These are phyloP conservation scores for Choristoneura fumiferana DNA, from an alignment of 1,140 invertebrate genomes.

Conservation along the genomic window DNA sequence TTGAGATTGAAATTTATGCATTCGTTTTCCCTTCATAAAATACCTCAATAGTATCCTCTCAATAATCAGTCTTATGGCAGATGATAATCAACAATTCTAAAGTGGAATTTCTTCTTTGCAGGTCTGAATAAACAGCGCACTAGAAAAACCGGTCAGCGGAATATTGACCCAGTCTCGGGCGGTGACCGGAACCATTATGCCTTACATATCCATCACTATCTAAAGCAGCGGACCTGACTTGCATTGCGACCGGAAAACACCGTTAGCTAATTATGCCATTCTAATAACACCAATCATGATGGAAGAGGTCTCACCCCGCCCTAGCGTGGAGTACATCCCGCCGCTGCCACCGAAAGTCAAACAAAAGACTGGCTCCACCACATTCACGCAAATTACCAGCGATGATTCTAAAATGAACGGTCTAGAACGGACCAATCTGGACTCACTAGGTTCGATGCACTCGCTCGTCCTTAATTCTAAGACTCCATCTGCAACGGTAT, in stretches of 20 bases:
- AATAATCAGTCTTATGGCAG: slow-evolving; percentile 23
- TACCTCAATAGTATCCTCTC: slow-evolving; percentile 10
- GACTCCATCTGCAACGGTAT: slow-evolving; percentile 80
- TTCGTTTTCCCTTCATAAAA: no score
- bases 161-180: slow-evolving; percentile 63
- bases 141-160: slow-evolving; percentile 53
- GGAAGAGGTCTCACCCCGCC: slow-evolving; percentile 64
- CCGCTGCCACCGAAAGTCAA: slow-evolving; percentile 59
- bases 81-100: slow-evolving; percentile 15
- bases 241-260: slow-evolving; percentile 54
- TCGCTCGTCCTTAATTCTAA: slow-evolving; percentile 77
- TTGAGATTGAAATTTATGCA: no score
- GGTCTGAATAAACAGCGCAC: slow-evolving; percentile 52
- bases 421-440: slow-evolving; percentile 49
- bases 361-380: slow-evolving; percentile 55
- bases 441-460: slow-evolving; percentile 75
- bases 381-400: slow-evolving; percentile 67
- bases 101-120: slow-evolving; percentile 43
- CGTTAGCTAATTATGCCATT: slow-evolving; percentile 68
- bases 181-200: slow-evolving; percentile 72
- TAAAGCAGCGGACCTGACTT: slow-evolving; percentile 56
- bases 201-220: slow-evolving; percentile 64
- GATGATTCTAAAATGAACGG: slow-evolving; percentile 57
- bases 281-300: slow-evolving; percentile 60
- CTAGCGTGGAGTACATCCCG: slow-evolving; percentile 65